These are phyloP conservation scores for human DNA, from an alignment of 2,113 vertebrate genomes.

Conservation along the genomic window GRCh38 chr11:36742001-36742500, in stretches of 20 bases:
- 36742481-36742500: not conserved
- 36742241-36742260: constrained; percentile 36
- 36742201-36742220: not conserved
- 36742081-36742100: not conserved
- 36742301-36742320: constrained; percentile 11
- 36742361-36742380: not conserved
- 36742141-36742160: constrained; percentile 27
- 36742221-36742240: constrained; percentile 18
- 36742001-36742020: not conserved
- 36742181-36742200: constrained; percentile 7
- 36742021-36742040: not conserved
- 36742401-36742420: not conserved
- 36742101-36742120: constrained; percentile 1
- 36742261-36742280: constrained; percentile 11
- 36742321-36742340: not conserved
- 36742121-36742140: not conserved
- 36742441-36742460: not conserved
- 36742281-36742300: constrained; percentile 19
- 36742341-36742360: not conserved
- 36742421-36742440: not conserved
- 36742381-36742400: not conserved
- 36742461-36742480: not conserved
- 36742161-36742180: not conserved
- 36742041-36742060: not conserved
- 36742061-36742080: not conserved